Evolutionary conservation across 1,140 invertebrate genomes (phyloP).

Genomic region (Zophobas morio): DNA sequence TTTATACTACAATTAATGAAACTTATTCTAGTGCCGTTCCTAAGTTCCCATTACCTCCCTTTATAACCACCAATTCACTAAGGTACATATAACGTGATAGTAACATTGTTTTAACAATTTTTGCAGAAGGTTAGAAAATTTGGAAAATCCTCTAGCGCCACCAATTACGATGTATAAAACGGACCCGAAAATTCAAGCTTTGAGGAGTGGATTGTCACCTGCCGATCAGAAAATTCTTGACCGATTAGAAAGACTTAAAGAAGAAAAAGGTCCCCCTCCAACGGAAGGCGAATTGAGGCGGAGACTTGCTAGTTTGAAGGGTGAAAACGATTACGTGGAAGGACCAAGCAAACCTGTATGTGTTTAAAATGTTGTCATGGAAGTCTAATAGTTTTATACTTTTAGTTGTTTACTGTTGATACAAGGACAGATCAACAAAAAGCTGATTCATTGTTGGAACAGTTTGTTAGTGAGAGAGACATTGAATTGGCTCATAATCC

Average conservation of each 20-base stretch:
- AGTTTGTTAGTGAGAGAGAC: constrained; percentile 72
- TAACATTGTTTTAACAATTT: constrained; percentile 14
- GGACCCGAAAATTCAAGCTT: constrained; percentile 65
- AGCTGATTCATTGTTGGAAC: constrained; percentile 73
- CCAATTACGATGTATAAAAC: constrained; percentile 70
- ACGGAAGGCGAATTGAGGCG: constrained; percentile 71
- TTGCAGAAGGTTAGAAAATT: constrained; percentile 65
- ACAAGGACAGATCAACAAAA: constrained; percentile 74
- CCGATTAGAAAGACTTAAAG: constrained; percentile 74
- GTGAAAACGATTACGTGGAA: constrained; percentile 64
- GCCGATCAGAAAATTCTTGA: constrained; percentile 72
- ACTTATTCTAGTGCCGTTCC: constrained; percentile 1
- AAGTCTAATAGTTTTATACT: not conserved
- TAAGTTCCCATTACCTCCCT: constrained; percentile 2
- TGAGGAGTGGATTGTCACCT: constrained; percentile 66
- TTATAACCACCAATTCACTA: constrained; percentile 2
- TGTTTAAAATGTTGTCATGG: constrained; percentile 13
- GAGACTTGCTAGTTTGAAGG: constrained; percentile 73
- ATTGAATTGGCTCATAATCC: constrained; percentile 71
- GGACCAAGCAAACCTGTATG: constrained; percentile 58
- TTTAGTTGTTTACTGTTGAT: constrained; percentile 52
- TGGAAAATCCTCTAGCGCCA: constrained; percentile 67
- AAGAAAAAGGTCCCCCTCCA: constrained; percentile 66
- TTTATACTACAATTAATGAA: not conserved
- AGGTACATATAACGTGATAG: constrained; percentile 6